These are phyloP conservation scores for Pseudomyrmex pallidus DNA, from an alignment of 1,140 invertebrate species.

Conservation along the genomic window DNA sequence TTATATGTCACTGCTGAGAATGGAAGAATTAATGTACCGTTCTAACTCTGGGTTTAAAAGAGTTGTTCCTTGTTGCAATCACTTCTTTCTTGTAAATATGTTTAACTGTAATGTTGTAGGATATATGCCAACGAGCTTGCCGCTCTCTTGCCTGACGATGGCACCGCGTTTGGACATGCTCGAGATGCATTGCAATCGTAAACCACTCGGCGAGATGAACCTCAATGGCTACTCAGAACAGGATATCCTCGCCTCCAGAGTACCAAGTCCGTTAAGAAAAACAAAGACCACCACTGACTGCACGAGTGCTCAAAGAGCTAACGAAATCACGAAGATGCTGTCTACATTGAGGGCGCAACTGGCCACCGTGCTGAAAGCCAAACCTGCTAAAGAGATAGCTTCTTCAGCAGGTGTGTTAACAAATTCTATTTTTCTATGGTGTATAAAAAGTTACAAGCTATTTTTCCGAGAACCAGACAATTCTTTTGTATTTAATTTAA, in stretches of 20 bases:
- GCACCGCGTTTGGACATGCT: conserved; percentile 93
- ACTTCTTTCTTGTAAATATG: neutral
- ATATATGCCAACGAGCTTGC: conserved; percentile 93
- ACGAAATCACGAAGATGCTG: conserved; percentile 78
- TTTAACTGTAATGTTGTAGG: conserved; percentile 86
- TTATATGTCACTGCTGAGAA: too few relatives aligned
- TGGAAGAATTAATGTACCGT: too few relatives aligned
- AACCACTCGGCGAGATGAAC: conserved; percentile 90
- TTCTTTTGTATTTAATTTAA: too few relatives aligned
- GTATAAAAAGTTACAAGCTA: too few relatives aligned
- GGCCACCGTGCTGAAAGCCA: conserved; percentile 79
- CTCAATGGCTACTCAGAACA: conserved; percentile 73
- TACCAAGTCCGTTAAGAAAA: conserved; percentile 74
- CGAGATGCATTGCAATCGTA: conserved; percentile 87
- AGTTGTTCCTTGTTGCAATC: too few relatives aligned
- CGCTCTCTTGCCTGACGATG: conserved; percentile 95
- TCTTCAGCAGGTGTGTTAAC: conserved; percentile 74
- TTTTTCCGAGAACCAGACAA: too few relatives aligned
- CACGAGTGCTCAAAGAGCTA: conserved; percentile 55
- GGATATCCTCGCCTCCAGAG: conserved; percentile 66
- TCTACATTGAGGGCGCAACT: conserved; percentile 79
- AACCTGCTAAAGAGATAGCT: conserved; percentile 79
- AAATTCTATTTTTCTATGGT: conserved; percentile 4
- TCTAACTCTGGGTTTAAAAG: too few relatives aligned
- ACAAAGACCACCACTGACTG: conserved; percentile 47